Base-by-base conservation (phyloP, 2,888 invertebrate species). In the Frankliniella fusca region DNA sequence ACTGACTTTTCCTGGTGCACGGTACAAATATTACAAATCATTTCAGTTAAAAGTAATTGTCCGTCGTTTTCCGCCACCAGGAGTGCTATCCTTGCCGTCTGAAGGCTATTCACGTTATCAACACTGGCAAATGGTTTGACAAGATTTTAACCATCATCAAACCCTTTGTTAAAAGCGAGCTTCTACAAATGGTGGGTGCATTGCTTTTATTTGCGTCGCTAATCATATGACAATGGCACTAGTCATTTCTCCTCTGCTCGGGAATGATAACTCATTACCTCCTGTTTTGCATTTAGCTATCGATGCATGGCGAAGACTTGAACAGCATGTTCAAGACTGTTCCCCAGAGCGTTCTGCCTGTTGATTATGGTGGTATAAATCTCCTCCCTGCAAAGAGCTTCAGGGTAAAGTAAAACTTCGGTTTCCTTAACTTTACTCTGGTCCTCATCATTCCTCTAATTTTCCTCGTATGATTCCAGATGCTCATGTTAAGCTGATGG, bases 401-500 rank as follows among this genome's bases (percentile, higher is more conserved):
- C 85, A 85, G 81, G 85, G 86, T 86, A 84, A 84, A 83, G 82
- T 50, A 61, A 81, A 81, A 81, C 61, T 28, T 70, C 70, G 27
- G 27, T 81, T 82, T 48, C 82, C 81, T 38, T 65, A 65, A 28
- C 20, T 28, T 80, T n/a, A 7, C 18, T 20, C 0, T 15, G n/a
- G 7, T 38, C 48, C 38, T 38, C 5, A 28, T n/a, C 10, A 49
- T 23, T 20, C 27, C 48, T 7, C n/a, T 80, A 28, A 38, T 83
- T 10, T 81, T 80, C 1, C 80, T 81, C 15, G 81, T 7, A 80
- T 80, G 18, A 15, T 84, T 84, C 28, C 83, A 85, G 85, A 90
- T 84, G 90, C 90, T 84, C 91, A 91, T 81, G 89, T 91, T 10
- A 89, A 89, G 83, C 88, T 89, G 28, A 89, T 93, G 89, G 90